These are phyloP conservation scores for Candidula unifasciata DNA, from an alignment of 2,888 invertebrate species.

Conservation along the genomic window DNA sequence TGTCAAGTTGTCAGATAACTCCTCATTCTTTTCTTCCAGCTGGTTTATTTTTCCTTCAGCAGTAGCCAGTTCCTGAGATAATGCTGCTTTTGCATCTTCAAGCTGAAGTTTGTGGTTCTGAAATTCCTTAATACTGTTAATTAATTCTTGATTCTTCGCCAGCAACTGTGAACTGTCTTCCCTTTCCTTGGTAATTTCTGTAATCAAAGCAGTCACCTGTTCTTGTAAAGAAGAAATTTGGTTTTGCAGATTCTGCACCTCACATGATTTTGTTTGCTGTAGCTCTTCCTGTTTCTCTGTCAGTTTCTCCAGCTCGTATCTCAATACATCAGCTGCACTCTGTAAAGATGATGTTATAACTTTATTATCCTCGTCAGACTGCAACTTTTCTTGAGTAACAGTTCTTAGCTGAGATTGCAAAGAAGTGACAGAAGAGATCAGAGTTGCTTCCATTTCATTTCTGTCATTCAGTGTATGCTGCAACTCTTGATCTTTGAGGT, in stretches of 20 bases:
- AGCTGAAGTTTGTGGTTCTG: constrained; percentile 24
- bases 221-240: constrained; percentile 13
- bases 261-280: constrained; percentile 5
- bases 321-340: constrained; percentile 40
- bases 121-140: constrained; percentile 32
- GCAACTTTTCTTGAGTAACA: constrained; percentile 30
- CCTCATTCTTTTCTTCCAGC: constrained; percentile 20
- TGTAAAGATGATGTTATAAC: constrained; percentile 41
- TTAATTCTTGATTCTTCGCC: constrained; percentile 13
- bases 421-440: constrained; percentile 19
- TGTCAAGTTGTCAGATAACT: constrained; percentile 32
- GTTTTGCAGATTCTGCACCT: constrained; percentile 22
- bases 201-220: constrained; percentile 3
- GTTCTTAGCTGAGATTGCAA: constrained; percentile 33
- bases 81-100: constrained; percentile 30
- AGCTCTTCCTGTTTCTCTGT: constrained; percentile 53
- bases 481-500: constrained; percentile 38
- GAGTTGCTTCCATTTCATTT: constrained; percentile 7
- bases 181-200: not conserved
- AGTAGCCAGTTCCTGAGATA: constrained; percentile 9
- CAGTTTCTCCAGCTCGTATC: constrained; percentile 49
- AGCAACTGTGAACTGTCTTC: constrained; percentile 4
- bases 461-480: constrained; percentile 25
- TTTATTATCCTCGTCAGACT: constrained; percentile 33
- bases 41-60: constrained; percentile 15